Evolutionary conservation across 2,888 invertebrate genomes (phyloP).

Genomic region (Megalurothrips usitatus): DNA sequence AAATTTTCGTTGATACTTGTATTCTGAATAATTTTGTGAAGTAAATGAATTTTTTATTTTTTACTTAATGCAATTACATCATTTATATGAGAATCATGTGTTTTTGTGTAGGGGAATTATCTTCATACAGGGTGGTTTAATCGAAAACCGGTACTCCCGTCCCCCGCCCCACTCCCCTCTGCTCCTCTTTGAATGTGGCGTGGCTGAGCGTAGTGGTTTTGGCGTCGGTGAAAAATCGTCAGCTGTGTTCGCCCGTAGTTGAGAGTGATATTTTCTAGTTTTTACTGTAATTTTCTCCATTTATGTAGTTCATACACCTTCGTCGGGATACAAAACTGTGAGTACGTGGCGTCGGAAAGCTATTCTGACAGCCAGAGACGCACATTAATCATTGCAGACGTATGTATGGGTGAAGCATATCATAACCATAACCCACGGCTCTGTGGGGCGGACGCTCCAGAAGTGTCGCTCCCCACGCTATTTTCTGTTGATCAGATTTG

Average conservation of each 20-base stretch:
- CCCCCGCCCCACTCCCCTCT: background rate
- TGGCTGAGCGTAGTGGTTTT: slow-evolving; percentile 16
- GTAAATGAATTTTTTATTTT: background rate
- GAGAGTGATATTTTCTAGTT: background rate
- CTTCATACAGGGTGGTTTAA: no score
- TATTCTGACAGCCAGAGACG: no score
- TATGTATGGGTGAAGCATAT: no score
- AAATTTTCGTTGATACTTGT: background rate
- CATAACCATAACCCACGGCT: no score
- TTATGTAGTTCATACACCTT: background rate
- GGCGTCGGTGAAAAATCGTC: slow-evolving; percentile 23
- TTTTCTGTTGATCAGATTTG: no score
- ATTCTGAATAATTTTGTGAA: background rate
- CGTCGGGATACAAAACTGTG: no score
- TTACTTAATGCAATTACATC: background rate
- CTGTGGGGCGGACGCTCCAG: no score
- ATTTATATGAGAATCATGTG: background rate
- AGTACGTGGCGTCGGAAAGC: no score
- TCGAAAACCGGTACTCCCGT: background rate
- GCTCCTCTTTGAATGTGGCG: slow-evolving; percentile 11
- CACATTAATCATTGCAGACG: no score
- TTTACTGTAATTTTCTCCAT: background rate
- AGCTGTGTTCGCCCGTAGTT: background rate
- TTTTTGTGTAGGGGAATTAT: no score
- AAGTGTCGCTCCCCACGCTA: no score